These are phyloP conservation scores for Charina bottae DNA, from an alignment of 2,113 vertebrate genomes.

Conservation along the genomic window DNA sequence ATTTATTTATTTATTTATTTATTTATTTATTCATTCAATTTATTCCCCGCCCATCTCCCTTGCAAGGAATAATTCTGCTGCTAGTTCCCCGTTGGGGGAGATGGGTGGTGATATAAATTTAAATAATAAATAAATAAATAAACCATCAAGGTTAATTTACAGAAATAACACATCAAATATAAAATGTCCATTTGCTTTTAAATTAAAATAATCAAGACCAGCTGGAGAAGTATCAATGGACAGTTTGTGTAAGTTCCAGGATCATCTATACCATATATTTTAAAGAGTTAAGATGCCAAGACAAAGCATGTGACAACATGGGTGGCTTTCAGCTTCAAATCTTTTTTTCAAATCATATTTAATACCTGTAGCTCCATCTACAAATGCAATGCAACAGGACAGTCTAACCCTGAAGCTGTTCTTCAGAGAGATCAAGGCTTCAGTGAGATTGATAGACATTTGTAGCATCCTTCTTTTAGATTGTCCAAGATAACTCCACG, in stretches of 20 bases:
- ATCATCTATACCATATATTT: constrained; percentile 74
- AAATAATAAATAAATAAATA: too few species aligned
- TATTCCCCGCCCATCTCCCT: too few species aligned
- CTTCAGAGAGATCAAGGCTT: constrained; percentile 92
- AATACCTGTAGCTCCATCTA: constrained; percentile 89
- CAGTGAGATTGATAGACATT: constrained; percentile 81
- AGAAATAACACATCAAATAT: constrained; percentile 79
- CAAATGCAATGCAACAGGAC: constrained; percentile 84
- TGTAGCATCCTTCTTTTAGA: background rate
- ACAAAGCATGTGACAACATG: constrained; percentile 70
- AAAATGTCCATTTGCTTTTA: constrained; percentile 79
- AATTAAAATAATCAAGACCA: constrained; percentile 82
- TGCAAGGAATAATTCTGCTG: too few species aligned
- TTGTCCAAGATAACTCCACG: background rate
- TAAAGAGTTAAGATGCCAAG: constrained; percentile 73
- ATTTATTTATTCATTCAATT: too few species aligned
- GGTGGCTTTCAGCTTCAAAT: constrained; percentile 70
- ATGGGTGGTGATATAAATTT: too few species aligned
- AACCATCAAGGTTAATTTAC: constrained; percentile 76
- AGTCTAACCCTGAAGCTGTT: constrained; percentile 91
- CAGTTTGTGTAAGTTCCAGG: constrained; percentile 72
- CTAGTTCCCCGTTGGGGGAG: too few species aligned
- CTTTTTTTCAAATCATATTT: constrained; percentile 95
- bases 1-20: too few species aligned
- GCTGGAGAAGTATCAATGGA: constrained; percentile 76